phyloP scores from a whole-genome alignment of 1,140 invertebrate genomes.

The Oncopodura yosiiana region DNA sequence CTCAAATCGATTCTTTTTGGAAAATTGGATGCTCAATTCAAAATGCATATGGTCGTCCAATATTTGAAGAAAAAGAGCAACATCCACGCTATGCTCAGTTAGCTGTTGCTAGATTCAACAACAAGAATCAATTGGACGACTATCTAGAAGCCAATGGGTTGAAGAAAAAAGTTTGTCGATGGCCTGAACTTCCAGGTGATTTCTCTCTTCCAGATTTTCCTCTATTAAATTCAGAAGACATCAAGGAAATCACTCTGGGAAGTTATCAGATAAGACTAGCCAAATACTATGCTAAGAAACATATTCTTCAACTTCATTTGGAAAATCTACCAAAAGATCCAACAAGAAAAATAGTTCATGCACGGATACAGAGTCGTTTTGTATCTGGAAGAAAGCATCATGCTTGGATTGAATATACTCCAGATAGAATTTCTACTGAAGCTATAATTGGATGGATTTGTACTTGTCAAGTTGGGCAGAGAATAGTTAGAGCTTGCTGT shows the following conservation, averaged over 20 bases:
- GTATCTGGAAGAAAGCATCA: not conserved
- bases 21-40: not conserved
- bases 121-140: not conserved
- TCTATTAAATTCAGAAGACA: not conserved
- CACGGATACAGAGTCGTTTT: not conserved
- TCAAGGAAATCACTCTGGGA: not conserved
- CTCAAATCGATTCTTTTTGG: not conserved
- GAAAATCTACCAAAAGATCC: too few relatives aligned
- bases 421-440: not conserved
- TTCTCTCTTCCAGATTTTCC: constrained; percentile 1
- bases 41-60: constrained; percentile 1
- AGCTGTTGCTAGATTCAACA: not conserved
- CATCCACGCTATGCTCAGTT: not conserved
- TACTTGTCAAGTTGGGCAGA: not conserved
- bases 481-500: not conserved
- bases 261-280: constrained; percentile 2
- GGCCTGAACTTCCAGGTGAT: not conserved
- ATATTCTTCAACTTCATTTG: not conserved
- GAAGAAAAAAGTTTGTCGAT: not conserved
- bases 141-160: not conserved
- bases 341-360: too few relatives aligned
- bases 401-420: not conserved
- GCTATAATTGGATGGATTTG: not conserved
- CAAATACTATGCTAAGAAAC: not conserved
- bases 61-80: not conserved